phyloP scores from a whole-genome alignment of 2,797 vertebrate genomes.

The Myotis findleyi region DNA sequence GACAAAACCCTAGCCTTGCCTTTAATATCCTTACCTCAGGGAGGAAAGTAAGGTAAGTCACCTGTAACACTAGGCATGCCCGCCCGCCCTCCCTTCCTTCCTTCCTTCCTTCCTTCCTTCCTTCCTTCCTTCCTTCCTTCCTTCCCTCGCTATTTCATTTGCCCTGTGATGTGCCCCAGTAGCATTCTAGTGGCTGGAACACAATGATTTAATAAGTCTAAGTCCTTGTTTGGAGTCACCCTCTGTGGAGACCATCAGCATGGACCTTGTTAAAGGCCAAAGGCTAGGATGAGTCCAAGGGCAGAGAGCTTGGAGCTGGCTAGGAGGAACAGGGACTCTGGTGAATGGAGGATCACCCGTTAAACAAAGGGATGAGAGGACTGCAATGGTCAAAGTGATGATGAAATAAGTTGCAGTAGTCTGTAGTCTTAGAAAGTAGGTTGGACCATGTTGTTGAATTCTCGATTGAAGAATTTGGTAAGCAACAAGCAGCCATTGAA shows the following conservation, averaged over 20 bases:
- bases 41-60: not conserved
- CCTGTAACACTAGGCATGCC: rapidly evolving
- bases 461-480: not conserved
- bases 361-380: not conserved
- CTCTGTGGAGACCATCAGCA: not conserved
- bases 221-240: not conserved
- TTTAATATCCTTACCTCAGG: not conserved
- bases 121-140: not conserved
- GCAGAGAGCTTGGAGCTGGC: not conserved
- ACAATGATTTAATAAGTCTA: not conserved
- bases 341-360: not conserved
- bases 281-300: not conserved
- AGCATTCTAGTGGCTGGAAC: not conserved
- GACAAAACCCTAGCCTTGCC: not conserved
- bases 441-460: not conserved
- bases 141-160: not conserved
- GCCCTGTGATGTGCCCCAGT: not conserved
- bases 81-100: rapidly evolving
- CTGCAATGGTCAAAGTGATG: rapidly evolving
- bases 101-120: too few relatives aligned
- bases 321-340: not conserved
- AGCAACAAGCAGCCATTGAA: not conserved
- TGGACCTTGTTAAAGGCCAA: not conserved
- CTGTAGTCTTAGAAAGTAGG: not conserved
- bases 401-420: not conserved